phyloP scores from a whole-genome alignment of 2,888 invertebrate genomes.

The Rosalia funebris region DNA sequence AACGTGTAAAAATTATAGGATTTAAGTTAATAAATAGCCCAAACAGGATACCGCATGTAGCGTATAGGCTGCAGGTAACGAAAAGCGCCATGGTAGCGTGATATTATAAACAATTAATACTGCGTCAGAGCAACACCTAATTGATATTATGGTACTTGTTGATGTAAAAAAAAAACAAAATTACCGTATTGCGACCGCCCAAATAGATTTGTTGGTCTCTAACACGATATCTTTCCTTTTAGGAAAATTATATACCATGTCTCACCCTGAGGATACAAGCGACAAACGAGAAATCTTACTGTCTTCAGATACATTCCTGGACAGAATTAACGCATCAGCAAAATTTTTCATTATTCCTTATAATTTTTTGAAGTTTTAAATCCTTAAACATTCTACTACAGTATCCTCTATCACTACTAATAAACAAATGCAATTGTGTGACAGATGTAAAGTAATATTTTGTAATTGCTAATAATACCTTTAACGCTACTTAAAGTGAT shows the following conservation, averaged over 20 bases:
- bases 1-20: slow-evolving; percentile 38
- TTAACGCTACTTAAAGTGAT: too few species aligned
- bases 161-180: slow-evolving; percentile 13
- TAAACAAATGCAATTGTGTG: too few species aligned
- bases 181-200: slow-evolving; percentile 25
- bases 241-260: neutral
- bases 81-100: slow-evolving; percentile 27
- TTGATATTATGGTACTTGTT: slow-evolving; percentile 34
- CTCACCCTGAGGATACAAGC: neutral
- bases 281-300: too few species aligned
- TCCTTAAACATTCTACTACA: too few species aligned
- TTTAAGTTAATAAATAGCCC: slow-evolving; percentile 29
- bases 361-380: too few species aligned
- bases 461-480: too few species aligned
- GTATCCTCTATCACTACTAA: too few species aligned
- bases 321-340: too few species aligned
- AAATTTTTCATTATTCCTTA: too few species aligned
- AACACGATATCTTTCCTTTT: slow-evolving; percentile 15
- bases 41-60: slow-evolving; percentile 34
- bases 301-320: too few species aligned
- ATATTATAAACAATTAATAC: slow-evolving; percentile 39
- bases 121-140: slow-evolving; percentile 34
- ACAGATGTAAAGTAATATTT: too few species aligned
- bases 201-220: slow-evolving; percentile 14
- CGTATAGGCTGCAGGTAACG: slow-evolving; percentile 33